Base-by-base conservation (phyloP, 1,140 invertebrate genomes). In the Akabosia matsudoensis region DNA sequence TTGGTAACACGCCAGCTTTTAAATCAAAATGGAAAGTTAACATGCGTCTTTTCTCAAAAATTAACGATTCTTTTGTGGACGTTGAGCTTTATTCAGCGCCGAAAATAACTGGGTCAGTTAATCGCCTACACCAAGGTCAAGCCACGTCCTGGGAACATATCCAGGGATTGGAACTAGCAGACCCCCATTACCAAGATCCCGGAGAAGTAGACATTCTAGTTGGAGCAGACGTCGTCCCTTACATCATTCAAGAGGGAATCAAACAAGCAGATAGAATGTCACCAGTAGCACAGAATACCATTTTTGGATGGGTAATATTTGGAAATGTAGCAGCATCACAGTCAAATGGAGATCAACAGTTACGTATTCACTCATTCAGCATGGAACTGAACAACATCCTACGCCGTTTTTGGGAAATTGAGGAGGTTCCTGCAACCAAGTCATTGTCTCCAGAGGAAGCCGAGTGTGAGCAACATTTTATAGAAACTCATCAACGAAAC, bases 351-450 rank as follows among this genome's bases (percentile, higher is more conserved):
- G n/a, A 33, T 45, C 18, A 31, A 61, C 30, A 14, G 13, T 30
- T 33, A n/a, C n/a, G n/a, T 10, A 45, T 7, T 61, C 4, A 30
- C 70, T 34, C 0, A 16, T 56, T 14, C 16, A 0, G 4, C 24
- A 34, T 30, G 33, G 33, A 54, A 13, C 14, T 77, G 0, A 70
- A 72, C 0, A 22, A 33, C 16, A n/a, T n/a, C 2, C 14, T 77
- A 10, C 73, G 61, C 79, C 0, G 33, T 82, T 84, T 85, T 70
- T 84, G 82, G 83, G 75, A 82, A 33, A 0, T 83, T 10, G 84
- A 84, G 70, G 77, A 82, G 14, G n/a, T 77, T 34, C 52, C 75
- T 0, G 26, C 30, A 22, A 14, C 22, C 0, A 61, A 45, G 10
- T 13, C 22, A 3, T 61, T 80, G 14, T 73, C 78, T 24, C 24